phyloP scores from a whole-genome alignment of 1,140 invertebrate genomes.

The Lordiphosa mommai region DNA sequence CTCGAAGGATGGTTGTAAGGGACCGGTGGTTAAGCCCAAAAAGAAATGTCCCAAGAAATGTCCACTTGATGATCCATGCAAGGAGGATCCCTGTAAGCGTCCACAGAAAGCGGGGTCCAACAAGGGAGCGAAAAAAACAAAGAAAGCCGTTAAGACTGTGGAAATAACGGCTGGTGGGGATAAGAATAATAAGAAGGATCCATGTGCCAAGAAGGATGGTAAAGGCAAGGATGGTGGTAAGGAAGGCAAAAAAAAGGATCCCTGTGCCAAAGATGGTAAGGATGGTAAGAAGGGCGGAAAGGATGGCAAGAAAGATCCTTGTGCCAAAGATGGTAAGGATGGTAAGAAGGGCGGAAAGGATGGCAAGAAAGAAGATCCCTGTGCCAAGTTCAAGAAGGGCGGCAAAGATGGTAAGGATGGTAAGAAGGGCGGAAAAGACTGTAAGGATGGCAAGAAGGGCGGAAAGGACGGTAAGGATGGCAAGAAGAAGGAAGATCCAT shows the following conservation, averaged over 20 bases:
- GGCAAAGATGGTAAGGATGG: not conserved
- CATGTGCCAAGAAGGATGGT: conserved; percentile 40
- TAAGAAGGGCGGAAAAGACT: not conserved
- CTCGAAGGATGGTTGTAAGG: conserved; percentile 48
- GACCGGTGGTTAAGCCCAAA: conserved; percentile 47
- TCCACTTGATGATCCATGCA: conserved; percentile 53
- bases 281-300: conserved; percentile 5
- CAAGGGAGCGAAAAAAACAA: not conserved
- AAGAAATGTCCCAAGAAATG: conserved; percentile 57
- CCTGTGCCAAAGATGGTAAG: conserved; percentile 16
- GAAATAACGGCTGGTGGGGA: conserved; percentile 25
- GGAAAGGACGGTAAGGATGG: not conserved
- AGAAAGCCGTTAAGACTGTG: conserved; percentile 1
- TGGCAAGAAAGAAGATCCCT: not conserved
- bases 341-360: not conserved
- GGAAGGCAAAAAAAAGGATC: not conserved
- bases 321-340: conserved; percentile 14
- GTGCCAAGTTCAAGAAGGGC: conserved; percentile 5
- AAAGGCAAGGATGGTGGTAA: conserved; percentile 9
- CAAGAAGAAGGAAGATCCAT: conserved; percentile 20
- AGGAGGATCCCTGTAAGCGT: conserved; percentile 39
- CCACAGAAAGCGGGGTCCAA: conserved; percentile 23
- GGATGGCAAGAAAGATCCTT: conserved; percentile 4
- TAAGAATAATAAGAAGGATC: conserved; percentile 6
- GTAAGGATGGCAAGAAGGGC: not conserved